Percentiles rank a stretch among this genome's conserved stretches.
Conservation (phyloP, 2,888 invertebrate species). For the Troides aeacus region DNA sequence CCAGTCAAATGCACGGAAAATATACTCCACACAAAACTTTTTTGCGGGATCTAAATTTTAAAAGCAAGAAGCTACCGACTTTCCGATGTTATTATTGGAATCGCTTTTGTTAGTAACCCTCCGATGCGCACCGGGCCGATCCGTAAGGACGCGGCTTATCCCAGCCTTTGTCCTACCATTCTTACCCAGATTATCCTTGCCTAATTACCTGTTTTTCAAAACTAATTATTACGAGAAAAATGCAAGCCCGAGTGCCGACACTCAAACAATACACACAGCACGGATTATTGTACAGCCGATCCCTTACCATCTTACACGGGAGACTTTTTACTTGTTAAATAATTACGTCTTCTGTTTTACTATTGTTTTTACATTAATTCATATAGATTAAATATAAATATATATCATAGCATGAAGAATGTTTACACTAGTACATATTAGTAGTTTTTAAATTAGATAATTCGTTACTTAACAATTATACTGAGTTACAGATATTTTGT, state of each 20-base stretch:
- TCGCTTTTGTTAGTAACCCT: conserved; percentile 62
- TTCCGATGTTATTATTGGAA: conserved; percentile 70
- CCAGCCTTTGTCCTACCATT: conserved; percentile 56
- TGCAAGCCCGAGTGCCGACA: conserved; percentile 59
- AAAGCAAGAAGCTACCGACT: conserved; percentile 79
- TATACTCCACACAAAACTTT: conserved; percentile 42
- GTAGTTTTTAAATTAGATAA: too few species aligned
- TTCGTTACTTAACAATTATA: too few species aligned
- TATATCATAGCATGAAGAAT: too few species aligned
- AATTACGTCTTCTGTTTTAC: not conserved
- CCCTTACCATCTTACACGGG: conserved; percentile 14
- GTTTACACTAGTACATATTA: too few species aligned
- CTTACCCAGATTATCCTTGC: conserved; percentile 68
- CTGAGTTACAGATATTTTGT: too few species aligned
- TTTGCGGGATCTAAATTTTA: conserved; percentile 55
- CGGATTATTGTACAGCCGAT: conserved; percentile 45
- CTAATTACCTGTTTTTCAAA: conserved; percentile 76
- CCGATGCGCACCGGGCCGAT: conserved; percentile 60
- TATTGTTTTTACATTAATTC: too few species aligned
- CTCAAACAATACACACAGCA: conserved; percentile 43
- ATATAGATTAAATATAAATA: too few species aligned
- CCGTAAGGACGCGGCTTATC: conserved; percentile 50
- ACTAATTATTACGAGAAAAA: conserved; percentile 59
- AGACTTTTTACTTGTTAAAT: conserved; percentile 30
- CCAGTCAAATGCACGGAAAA: conserved; percentile 34